Percentiles rank a stretch among this genome's conserved stretches.
These are phyloP conservation scores for Epinephelus moara DNA, from an alignment of 2,113 vertebrate genomes.

Conservation along the genomic window DNA sequence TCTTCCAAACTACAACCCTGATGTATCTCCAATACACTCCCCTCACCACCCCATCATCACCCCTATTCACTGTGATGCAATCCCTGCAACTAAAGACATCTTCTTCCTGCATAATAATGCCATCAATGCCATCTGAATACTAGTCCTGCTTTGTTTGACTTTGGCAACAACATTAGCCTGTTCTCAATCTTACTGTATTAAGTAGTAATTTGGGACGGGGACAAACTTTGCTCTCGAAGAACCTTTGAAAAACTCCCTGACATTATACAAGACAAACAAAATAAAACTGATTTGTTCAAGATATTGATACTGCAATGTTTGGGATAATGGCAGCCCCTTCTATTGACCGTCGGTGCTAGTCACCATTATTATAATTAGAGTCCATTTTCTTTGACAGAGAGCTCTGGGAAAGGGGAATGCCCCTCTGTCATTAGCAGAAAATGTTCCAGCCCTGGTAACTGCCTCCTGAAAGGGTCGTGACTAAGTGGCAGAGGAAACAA, in stretches of 20 bases:
- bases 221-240: conserved; percentile 23
- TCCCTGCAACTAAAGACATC: conserved; percentile 32
- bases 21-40: conserved; percentile 18
- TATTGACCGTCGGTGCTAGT: conserved; percentile 59
- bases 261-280: conserved; percentile 29
- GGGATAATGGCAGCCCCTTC: conserved; percentile 62
- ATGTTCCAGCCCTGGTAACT: conserved; percentile 63
- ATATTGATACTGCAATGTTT: conserved; percentile 57
- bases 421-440: conserved; percentile 73
- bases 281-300: conserved; percentile 41
- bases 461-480: conserved; percentile 63
- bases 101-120: conserved; percentile 50
- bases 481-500: conserved; percentile 60
- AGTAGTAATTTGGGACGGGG: background rate
- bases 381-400: conserved; percentile 71
- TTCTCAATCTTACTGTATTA: conserved; percentile 9
- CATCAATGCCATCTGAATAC: conserved; percentile 25
- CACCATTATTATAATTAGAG: conserved; percentile 75
- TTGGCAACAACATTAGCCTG: background rate
- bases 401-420: conserved; percentile 63
- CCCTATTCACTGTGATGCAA: conserved; percentile 34
- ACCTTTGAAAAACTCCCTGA: conserved; percentile 21
- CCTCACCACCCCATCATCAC: conserved; percentile 49
- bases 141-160: conserved; percentile 19
- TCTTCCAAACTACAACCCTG: conserved; percentile 36